Evolutionary conservation across 92 coral and sea anemone genomes (phyloP), one percentile per base, ranked within the genome.

Genomic region (Nematostella vectensis): DNA sequence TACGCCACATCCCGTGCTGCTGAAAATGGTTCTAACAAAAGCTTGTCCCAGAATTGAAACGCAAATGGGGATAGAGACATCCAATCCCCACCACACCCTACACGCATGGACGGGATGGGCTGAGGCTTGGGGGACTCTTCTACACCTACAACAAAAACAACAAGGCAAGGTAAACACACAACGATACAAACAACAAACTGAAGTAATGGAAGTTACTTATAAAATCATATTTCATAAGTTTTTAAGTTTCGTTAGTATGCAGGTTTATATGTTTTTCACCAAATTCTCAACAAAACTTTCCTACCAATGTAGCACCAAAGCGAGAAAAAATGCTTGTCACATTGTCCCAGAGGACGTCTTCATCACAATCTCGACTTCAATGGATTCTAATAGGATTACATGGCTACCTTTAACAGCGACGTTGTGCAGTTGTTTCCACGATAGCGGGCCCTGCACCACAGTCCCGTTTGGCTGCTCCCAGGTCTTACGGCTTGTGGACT

Each of bases 381-480:
- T n/a, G n/a, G n/a, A n/a, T n/a, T n/a, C n/a, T n/a, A n/a, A n/a
- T n/a, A n/a, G n/a, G n/a, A n/a, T n/a, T n/a, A n/a, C n/a, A n/a
- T n/a, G n/a, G n/a, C 44, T 15, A 78, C 95, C 96, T 75, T 83
- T 87, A 31, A 82, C 74, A 47, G 89, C 89, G 16, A 93, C 57
- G 39, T 82, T 94, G 39, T 88, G 86, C 24, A 87, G 76, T 68
- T 93, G 96, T 57, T 82, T 86, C 96, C 95, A 82, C 18, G 99
- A 93, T 71, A 93, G 61, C 11, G 99, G 99, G 1, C 99, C 99
- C 48, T 93, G 99, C 12, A 93, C 96, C 51, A 78, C 76, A 15
- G 99, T 86, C 3, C 95, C 95, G 38, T 85, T 80, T 2, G 95
- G 96, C 38, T 93, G 99, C 30, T 93, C 99, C 99, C 99, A 93